Base-by-base conservation (phyloP, 2,888 invertebrate species). In the Patella pellucida region DNA sequence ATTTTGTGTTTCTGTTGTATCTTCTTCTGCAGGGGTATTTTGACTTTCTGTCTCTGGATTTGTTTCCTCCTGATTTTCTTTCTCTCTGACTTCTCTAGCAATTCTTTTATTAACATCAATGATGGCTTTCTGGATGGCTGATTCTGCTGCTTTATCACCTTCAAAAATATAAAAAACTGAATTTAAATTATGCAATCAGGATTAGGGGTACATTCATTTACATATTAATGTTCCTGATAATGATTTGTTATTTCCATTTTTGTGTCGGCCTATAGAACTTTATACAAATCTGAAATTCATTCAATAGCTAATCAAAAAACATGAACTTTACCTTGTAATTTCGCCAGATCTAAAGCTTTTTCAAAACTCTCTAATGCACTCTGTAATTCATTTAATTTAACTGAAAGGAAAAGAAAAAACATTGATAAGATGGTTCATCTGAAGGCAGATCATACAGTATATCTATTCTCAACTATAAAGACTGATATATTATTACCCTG, bases 51-150 rank as follows among this genome's bases (percentile, higher is more conserved):
- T 68, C 14, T 70, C 71, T 67, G 56, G 50, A 56, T 52, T 71
- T 9, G 19, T 67, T n/a, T 68, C 71, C 15, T 75, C 23, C 7
- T 70, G 70, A 16, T 54, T 67, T 1, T 76, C 74, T 1, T 62
- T 23, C 15, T 72, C 74, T 54, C 74, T 76, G 19, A 73, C 62
- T 9, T 68, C 69, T 14, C 80, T 73, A 7, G 81, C 77, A 50
- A 88, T 85, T 74, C 84, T 85, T 15, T 74, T 75, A 77, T 89
- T 89, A 16, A 89, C 86, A 41, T 90, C 90, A 52, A 86, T 86
- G 31, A 90, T 86, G 51, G 90, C 90, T 76, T 86, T 87, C 72
- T 85, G 86, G 50, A 90, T 90, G 72, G 90, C 90, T 14, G 80
- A 78, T 76, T 88, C 86, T 14, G 90, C 90, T 72, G 86, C 84